These are phyloP conservation scores for Chitala chitala DNA, from an alignment of 2,113 vertebrate species.

Conservation along the genomic window DNA sequence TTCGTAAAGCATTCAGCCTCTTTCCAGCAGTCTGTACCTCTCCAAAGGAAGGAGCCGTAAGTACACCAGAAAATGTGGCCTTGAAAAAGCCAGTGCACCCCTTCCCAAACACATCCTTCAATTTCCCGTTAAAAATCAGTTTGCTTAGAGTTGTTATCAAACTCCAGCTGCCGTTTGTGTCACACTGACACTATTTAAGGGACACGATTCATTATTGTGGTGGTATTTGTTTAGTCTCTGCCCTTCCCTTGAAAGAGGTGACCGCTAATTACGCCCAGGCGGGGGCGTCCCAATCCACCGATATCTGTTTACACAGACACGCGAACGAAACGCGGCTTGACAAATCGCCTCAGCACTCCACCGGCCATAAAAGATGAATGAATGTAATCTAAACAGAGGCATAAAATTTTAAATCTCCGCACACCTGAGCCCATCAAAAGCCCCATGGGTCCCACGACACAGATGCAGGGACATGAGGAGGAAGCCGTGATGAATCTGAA, in stretches of 20 bases:
- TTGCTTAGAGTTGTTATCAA: constrained; percentile 2
- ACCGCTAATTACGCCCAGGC: constrained; percentile 4
- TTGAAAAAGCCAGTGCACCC: background rate
- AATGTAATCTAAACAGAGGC: background rate
- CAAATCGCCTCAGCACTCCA: background rate
- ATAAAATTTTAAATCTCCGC: constrained; percentile 10
- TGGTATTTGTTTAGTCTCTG: background rate
- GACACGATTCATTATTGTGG: constrained; percentile 1
- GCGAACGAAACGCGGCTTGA: background rate
- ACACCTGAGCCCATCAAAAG: constrained; percentile 14
- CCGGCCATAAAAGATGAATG: constrained; percentile 16
- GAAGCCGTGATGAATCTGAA: background rate
- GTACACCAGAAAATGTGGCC: background rate
- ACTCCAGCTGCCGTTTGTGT: background rate
- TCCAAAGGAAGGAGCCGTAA: background rate
- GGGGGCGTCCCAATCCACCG: background rate
- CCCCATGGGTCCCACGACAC: background rate
- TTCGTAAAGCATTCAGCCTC: constrained; percentile 4
- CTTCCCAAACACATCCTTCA: background rate
- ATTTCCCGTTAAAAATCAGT: constrained; percentile 5
- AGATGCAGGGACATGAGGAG: background rate
- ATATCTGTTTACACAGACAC: background rate
- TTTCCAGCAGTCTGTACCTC: background rate
- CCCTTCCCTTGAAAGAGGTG: constrained; percentile 4
- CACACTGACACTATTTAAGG: background rate